Evolutionary conservation across 2,113 vertebrate genomes (phyloP), one percentile per base, ranked within the genome.

Genomic region (Nansenia antarctica): DNA sequence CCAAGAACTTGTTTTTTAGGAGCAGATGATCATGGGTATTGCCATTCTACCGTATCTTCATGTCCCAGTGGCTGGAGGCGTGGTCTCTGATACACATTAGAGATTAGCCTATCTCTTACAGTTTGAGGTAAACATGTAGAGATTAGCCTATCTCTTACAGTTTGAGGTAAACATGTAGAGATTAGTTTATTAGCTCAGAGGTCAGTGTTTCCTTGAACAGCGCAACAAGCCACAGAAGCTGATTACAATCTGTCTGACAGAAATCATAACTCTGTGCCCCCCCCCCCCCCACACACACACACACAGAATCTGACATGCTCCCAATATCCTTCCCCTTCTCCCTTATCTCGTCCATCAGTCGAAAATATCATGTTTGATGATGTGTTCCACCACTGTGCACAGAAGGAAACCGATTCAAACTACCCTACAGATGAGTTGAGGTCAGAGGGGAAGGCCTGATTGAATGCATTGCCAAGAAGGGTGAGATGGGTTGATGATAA

Each of bases 221-320:
- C 62, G 39, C n/a, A 57, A 57, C 54, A 67, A n/a, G 53, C 20
- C 34, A 24, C 53, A 37, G 22, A 26, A 3, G 35, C 65, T 67
- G 65, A 67, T 58, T 67, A 67, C 29, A 39, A 27, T 12, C 53
- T 29, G 5, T 6, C 24, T 2, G 65, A 29, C 31, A 66, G 29
- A 34, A 39, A 34, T 67, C 65, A 45, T 67, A 42, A 58, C 52
- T 67, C 34, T 71, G 15, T n/a, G n/a, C n/a, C n/a, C n/a, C n/a
- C n/a, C n/a, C n/a, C n/a, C n/a, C n/a, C n/a, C n/a, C 31, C 58
- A 34, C 14, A 15, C 22, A 47, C 18, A 47, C 45, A 47, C 15
- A n/a, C 45, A n/a, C n/a, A n/a, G n/a, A n/a, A n/a, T n/a, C n/a
- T n/a, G n/a, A n/a, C n/a, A n/a, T n/a, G n/a, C n/a, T n/a, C n/a